These are phyloP conservation scores for Tachypleus tridentatus DNA, from an alignment of 1,140 invertebrate genomes.

Conservation along the genomic window DNA sequence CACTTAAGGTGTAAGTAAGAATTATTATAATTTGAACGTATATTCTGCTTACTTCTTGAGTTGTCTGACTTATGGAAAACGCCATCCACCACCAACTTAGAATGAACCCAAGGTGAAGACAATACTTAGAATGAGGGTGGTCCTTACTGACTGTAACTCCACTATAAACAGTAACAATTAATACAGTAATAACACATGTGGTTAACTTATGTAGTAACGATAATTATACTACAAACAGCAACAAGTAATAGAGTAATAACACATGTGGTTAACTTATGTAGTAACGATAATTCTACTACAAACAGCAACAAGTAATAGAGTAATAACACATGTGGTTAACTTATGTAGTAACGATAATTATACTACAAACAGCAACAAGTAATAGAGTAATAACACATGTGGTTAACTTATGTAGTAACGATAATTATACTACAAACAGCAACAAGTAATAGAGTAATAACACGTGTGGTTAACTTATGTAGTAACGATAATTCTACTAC, in stretches of 20 bases:
- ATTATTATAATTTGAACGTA: too few relatives aligned
- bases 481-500: too few relatives aligned
- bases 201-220: not conserved
- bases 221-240: not conserved
- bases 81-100: constrained; percentile 23
- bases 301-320: too few relatives aligned
- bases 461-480: too few relatives aligned
- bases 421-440: too few relatives aligned
- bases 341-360: too few relatives aligned
- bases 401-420: too few relatives aligned
- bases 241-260: not conserved
- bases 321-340: too few relatives aligned
- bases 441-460: too few relatives aligned
- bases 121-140: constrained; percentile 23
- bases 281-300: not conserved
- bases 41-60: constrained; percentile 10
- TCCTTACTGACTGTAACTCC: constrained; percentile 21
- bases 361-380: too few relatives aligned
- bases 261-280: not conserved
- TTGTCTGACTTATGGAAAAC: constrained; percentile 15
- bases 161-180: constrained; percentile 14
- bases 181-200: not conserved
- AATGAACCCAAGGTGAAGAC: constrained; percentile 24
- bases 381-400: too few relatives aligned
- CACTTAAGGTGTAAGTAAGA: too few relatives aligned